Base-by-base conservation (phyloP, 2,113 vertebrate genomes). In the Corythaeola cristata region DNA sequence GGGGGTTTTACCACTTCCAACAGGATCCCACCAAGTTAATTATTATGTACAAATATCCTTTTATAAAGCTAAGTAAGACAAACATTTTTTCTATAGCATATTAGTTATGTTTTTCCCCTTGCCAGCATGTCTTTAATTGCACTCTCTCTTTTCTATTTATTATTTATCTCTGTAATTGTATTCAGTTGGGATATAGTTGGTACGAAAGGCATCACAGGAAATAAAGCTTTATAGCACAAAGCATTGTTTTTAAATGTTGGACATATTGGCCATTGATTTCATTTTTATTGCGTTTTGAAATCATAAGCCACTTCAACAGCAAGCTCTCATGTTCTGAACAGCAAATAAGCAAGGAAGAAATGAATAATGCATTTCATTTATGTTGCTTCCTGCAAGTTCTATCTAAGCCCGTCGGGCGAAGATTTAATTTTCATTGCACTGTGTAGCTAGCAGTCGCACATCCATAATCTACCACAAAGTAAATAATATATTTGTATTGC, bases 311-410 rank as follows among this genome's bases (percentile, higher is more conserved):
- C 60, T 95, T 88, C 80, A 92, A 87, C 14, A 94, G 16, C 50
- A 88, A 73, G 88, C 47, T 92, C 35, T 73, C 76, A 68, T 49
- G 90, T 79, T 62, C 85, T 95, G 74, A 71, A 91, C 32, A 96
- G 56, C 49, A 93, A 96, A 95, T 86, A 94, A 93, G 89, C 58
- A 90, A 83, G 18, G 89, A 93, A 77, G 30, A 88, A 96, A 96
- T 95, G 45, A 96, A 91, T 93, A 96, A 96, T 96, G 52, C 28
- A n/a, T 90, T 94, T 97, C 96, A 92, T 95, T 94, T 95, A 79
- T 87, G 62, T 82, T 91, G 47, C 44, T 96, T 90, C 62, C 84
- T 80, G 79, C 39, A 85, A 83, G 58, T 72, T 95, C 55, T 68
- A 82, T 88, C 60, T 85, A 88, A 76, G 60, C 68, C 56, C 35